Evolutionary conservation across 2,888 invertebrate genomes (phyloP).

Genomic region (Nomada ruficornis): DNA sequence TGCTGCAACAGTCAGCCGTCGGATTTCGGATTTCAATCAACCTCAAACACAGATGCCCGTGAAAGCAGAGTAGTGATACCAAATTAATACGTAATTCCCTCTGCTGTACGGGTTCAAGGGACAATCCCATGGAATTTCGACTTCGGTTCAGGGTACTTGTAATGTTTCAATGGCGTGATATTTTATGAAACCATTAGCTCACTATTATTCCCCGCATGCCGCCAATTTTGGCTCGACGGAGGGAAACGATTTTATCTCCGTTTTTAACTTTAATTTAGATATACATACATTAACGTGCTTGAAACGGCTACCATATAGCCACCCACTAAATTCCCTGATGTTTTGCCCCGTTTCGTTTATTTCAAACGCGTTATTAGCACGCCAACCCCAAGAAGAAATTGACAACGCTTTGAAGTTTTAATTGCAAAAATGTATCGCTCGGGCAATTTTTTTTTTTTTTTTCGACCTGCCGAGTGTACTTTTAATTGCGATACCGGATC

Average conservation of each 20-base stretch:
- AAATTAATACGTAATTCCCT: constrained; percentile 11
- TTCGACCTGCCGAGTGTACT: background rate
- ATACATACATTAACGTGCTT: constrained; percentile 28
- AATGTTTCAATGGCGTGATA: background rate
- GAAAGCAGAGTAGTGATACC: background rate
- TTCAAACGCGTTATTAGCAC: constrained; percentile 14
- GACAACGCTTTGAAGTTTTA: constrained; percentile 38
- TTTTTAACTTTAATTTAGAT: constrained; percentile 22
- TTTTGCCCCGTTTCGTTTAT: background rate
- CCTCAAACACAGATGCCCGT: background rate
- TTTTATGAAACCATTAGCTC: too few species aligned
- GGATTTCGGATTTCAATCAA: background rate
- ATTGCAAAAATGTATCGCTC: constrained; percentile 30
- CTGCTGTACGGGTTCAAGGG: background rate
- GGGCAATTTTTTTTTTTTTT: constrained; percentile 8
- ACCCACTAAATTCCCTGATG: constrained; percentile 8
- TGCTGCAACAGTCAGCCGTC: background rate
- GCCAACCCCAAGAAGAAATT: constrained; percentile 5
- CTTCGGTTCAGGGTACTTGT: background rate
- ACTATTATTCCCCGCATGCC: too few species aligned
- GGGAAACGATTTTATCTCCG: constrained; percentile 13
- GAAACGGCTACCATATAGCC: constrained; percentile 4
- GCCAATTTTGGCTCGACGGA: background rate
- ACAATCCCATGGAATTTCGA: background rate
- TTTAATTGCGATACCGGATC: background rate